phyloP scores from a whole-genome alignment of 2,797 vertebrate genomes.

The Myotis daubentonii region DNA sequence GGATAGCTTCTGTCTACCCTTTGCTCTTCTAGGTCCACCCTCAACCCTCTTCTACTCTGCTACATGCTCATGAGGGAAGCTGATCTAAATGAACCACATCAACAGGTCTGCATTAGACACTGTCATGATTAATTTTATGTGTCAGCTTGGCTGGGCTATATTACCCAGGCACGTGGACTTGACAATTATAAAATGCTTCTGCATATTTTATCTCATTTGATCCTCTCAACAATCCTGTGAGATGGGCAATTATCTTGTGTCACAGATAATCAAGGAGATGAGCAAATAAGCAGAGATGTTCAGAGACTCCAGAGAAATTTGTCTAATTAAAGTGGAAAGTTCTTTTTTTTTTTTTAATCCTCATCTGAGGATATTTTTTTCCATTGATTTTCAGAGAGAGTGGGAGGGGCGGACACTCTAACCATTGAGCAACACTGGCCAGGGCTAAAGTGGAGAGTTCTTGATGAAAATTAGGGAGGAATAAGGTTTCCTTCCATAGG shows the following conservation, averaged over 20 bases:
- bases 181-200: constrained; percentile 11
- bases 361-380: too few species aligned
- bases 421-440: too few species aligned
- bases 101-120: background rate
- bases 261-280: constrained; percentile 53
- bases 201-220: constrained; percentile 35
- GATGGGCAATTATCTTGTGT: constrained; percentile 41
- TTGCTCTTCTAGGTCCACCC: background rate
- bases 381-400: too few species aligned
- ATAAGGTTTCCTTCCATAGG: constrained; percentile 26
- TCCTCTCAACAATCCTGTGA: background rate
- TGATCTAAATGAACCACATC: background rate
- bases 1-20: background rate
- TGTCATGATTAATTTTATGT: background rate
- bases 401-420: too few species aligned
- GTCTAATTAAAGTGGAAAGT: constrained; percentile 54
- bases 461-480: constrained; percentile 53
- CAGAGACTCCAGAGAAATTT: constrained; percentile 7
- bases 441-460: constrained; percentile 12
- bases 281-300: constrained; percentile 28
- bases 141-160: background rate
- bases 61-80: background rate
- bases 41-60: background rate
- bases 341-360: background rate
- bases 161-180: background rate